Base-by-base conservation (phyloP, 2,797 vertebrate species). In the Rhynchonycteris naso region DNA sequence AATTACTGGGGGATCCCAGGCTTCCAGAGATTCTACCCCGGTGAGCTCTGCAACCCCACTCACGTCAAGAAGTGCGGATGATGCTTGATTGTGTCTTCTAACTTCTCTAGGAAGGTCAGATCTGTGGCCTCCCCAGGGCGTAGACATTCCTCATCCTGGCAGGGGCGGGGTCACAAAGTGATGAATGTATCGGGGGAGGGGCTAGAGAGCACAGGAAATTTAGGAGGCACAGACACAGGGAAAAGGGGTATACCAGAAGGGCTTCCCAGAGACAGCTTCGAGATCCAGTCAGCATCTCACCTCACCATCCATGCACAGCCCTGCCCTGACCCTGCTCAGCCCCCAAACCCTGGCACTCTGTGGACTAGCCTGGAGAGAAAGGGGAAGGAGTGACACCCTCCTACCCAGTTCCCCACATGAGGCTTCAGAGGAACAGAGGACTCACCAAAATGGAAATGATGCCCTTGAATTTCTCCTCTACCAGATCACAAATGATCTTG, bases 401-500 rank as follows among this genome's bases (percentile, higher is more conserved):
- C 72, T 16, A 16, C 78, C 14, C 15, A 4, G 4, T 22, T 50
- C 28, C 24, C 11, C 30, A 19, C 21, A 38, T 0, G 1, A 61
- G 58, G 47, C 43, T 65, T 61, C 21, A 24, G 16, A 54, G 59
- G 35, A 75, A 35, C 78, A 68, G 58, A 95, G 13, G 52, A 92
- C 98, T 98, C 98, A 99, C 99, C 99, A 99, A 97, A 94, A 99
- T 99, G 71, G 99, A 99, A 98, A 99, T 99, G 96, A 99, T 99
- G 98, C 99, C 99, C 98, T 99, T 99, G 97, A 99, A 99, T 98
- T 99, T 99, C 98, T 99, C 99, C 97, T 99, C 99, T 95, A 99
- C 99, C 96, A 99, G 98, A 96, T 99, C 99, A 94, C 99, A 99
- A 97, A 99, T 99, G 95, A 99, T 99, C 98, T 99, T 99, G 98